phyloP scores from a whole-genome alignment of 1,140 invertebrate genomes.

The Sycophaga agraensis region DNA sequence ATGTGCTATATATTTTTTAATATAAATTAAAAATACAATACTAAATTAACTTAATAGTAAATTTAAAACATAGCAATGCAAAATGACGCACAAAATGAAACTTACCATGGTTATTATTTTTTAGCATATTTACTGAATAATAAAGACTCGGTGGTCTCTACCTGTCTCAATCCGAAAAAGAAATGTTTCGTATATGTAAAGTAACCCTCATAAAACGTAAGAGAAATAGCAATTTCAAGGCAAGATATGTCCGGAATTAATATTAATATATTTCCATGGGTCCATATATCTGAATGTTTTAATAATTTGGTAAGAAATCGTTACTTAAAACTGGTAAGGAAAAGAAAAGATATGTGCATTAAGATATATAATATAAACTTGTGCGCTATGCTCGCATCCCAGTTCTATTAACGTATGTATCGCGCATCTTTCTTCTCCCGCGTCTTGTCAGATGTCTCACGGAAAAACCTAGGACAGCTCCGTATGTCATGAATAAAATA shows the following conservation, averaged over 20 bases:
- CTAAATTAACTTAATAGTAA: no score
- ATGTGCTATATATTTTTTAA: no score
- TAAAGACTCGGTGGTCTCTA: no score
- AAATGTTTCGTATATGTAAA: no score
- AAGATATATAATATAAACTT: constrained; percentile 6
- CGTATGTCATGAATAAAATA: constrained; percentile 44
- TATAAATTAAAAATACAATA: no score
- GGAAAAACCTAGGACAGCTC: constrained; percentile 32
- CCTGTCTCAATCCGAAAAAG: no score
- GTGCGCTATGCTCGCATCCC: not conserved
- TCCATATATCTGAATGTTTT: constrained; percentile 4
- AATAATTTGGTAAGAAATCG: not conserved
- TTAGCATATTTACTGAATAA: no score
- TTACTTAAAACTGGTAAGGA: constrained; percentile 1
- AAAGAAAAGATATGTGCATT: constrained; percentile 1
- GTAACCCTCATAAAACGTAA: no score
- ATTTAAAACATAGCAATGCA: no score
- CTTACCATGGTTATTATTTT: not conserved
- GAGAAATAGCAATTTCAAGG: no score
- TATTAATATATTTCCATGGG: not conserved
- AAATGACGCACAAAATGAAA: no score
- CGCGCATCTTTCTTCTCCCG: no score
- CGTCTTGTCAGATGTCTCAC: constrained; percentile 5
- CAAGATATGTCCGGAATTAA: not conserved
- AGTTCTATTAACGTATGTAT: constrained; percentile 19